Evolutionary conservation across 2,888 invertebrate genomes (phyloP).

Genomic region (Metacarcinus magister): DNA sequence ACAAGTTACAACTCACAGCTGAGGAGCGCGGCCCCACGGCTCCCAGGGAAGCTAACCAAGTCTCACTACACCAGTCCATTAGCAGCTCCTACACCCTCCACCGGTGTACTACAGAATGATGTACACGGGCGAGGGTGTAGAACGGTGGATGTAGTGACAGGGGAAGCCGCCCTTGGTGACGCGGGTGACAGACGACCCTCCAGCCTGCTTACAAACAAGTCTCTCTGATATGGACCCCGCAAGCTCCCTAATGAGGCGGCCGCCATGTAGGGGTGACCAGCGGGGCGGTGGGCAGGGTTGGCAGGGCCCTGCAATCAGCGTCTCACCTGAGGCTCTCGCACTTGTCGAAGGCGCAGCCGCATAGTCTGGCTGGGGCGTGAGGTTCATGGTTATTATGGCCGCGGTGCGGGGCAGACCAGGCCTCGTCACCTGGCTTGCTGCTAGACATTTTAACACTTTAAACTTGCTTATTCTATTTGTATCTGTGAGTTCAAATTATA

Average conservation of each 20-base stretch:
- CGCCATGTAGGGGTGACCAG: slow-evolving; percentile 68
- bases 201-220: slow-evolving; percentile 72
- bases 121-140: slow-evolving; percentile 57
- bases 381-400: slow-evolving; percentile 34
- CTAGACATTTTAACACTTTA: slow-evolving; percentile 13
- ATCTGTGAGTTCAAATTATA: neutral
- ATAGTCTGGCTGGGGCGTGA: slow-evolving; percentile 50
- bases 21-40: slow-evolving; percentile 13
- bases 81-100: slow-evolving; percentile 42
- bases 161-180: slow-evolving; percentile 64
- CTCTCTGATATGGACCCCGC: slow-evolving; percentile 69
- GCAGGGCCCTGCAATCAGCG: slow-evolving; percentile 71
- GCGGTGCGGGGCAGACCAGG: slow-evolving; percentile 34
- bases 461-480: neutral
- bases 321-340: slow-evolving; percentile 56
- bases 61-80: neutral
- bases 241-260: slow-evolving; percentile 69
- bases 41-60: neutral
- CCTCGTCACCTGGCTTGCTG: slow-evolving; percentile 40
- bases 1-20: slow-evolving; percentile 4
- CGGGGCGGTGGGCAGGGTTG: slow-evolving; percentile 62
- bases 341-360: slow-evolving; percentile 62
- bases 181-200: slow-evolving; percentile 69
- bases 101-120: slow-evolving; percentile 56
- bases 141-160: slow-evolving; percentile 64